Conservation (phyloP, 2,888 invertebrate species). For the Trisateles emortualis region DNA sequence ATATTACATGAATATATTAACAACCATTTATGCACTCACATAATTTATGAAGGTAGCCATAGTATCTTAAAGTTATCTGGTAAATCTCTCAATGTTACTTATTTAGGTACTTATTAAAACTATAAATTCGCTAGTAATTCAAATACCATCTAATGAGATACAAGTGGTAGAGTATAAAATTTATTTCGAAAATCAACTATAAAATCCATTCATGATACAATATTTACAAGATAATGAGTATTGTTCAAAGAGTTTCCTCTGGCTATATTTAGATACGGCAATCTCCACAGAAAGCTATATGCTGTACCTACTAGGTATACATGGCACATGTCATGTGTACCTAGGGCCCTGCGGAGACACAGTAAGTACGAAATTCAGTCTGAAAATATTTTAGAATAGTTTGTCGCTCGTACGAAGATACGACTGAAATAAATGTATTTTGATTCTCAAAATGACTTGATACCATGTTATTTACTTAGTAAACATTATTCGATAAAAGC, state of each 20-base stretch:
- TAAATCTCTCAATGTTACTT: slow-evolving; percentile 83
- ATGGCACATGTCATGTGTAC: neutral
- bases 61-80: slow-evolving; percentile 83
- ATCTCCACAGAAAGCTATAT: slow-evolving; percentile 33
- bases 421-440: slow-evolving; percentile 10
- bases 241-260: slow-evolving; percentile 69
- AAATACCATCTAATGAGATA: slow-evolving; percentile 87
- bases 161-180: slow-evolving; percentile 83
- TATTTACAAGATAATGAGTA: slow-evolving; percentile 85
- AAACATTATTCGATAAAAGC: slow-evolving; percentile 22
- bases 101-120: slow-evolving; percentile 71
- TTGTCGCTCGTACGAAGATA: slow-evolving; percentile 8
- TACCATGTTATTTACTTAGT: slow-evolving; percentile 3
- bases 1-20: slow-evolving; percentile 84
- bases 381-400: slow-evolving; percentile 26
- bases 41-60: slow-evolving; percentile 81
- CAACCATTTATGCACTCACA: slow-evolving; percentile 79
- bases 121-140: slow-evolving; percentile 86
- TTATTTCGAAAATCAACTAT: slow-evolving; percentile 73
- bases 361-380: slow-evolving; percentile 42
- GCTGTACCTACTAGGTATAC: neutral
- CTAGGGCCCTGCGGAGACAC: slow-evolving; percentile 8
- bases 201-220: slow-evolving; percentile 62
- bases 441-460: slow-evolving; percentile 11
- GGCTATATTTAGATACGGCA: slow-evolving; percentile 57